Conservation (phyloP, 2,888 invertebrate species). For the Cecidostiba fungosa region DNA sequence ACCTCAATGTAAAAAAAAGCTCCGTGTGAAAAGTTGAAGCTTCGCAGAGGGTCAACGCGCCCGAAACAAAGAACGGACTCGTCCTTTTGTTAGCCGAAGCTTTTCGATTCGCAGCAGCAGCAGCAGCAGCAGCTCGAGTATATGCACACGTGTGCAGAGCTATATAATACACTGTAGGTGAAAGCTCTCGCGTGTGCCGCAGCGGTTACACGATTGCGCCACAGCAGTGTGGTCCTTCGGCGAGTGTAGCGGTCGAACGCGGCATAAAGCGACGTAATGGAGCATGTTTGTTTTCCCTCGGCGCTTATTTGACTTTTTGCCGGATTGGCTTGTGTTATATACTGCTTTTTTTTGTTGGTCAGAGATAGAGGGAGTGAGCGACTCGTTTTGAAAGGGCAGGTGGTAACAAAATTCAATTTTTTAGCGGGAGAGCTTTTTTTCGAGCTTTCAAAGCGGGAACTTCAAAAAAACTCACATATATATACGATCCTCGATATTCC, state of each 20-base stretch:
- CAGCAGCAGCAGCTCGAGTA: not conserved
- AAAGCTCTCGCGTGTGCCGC: conserved; percentile 16
- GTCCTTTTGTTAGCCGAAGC: conserved; percentile 38
- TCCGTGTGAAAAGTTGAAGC: not conserved
- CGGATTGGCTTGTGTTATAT: not conserved
- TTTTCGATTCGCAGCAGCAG: conserved; percentile 14
- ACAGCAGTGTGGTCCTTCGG: not conserved
- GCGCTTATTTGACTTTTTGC: conserved; percentile 3
- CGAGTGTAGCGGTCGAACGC: not conserved
- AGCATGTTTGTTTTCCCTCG: conserved; percentile 8
- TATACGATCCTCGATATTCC: not conserved
- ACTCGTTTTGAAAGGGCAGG: not conserved
- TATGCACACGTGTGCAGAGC: not conserved
- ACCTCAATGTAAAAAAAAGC: not conserved
- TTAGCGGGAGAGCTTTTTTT: not conserved
- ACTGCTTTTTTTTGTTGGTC: not conserved
- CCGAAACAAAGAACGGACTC: not conserved
- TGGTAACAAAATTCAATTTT: conserved; percentile 1
- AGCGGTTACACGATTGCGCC: conserved; percentile 14
- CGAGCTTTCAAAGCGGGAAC: not conserved
- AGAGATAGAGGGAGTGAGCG: not conserved
- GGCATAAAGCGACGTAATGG: conserved; percentile 19
- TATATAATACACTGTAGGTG: not conserved
- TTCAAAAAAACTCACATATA: not conserved
- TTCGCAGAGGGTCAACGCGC: conserved; percentile 21